These are phyloP conservation scores for Neostethus bicornis DNA, from an alignment of 2,797 vertebrate genomes.

Conservation along the genomic window DNA sequence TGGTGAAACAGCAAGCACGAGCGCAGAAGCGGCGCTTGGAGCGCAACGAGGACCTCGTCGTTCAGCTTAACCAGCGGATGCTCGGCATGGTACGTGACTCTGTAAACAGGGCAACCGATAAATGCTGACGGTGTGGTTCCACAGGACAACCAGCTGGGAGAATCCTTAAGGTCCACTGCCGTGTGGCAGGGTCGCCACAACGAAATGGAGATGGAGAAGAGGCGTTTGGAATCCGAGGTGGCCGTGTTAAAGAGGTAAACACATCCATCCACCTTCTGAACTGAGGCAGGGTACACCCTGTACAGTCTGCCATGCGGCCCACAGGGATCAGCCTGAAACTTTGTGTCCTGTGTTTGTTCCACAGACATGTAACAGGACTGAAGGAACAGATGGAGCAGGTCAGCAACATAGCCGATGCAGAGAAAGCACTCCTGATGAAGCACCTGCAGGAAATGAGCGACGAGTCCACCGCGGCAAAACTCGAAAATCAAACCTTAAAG, in stretches of 20 bases:
- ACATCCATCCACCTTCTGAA: too few relatives aligned
- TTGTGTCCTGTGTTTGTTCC: slow-evolving; percentile 28
- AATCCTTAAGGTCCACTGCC: slow-evolving; percentile 81
- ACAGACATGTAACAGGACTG: slow-evolving; percentile 84
- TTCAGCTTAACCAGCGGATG: slow-evolving; percentile 82
- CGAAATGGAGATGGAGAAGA: slow-evolving; percentile 85
- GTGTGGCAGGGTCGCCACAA: slow-evolving; percentile 83
- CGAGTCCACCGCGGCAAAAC: slow-evolving; percentile 77
- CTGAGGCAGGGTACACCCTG: too few relatives aligned
- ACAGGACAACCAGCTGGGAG: slow-evolving; percentile 84
- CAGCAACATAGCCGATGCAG: slow-evolving; percentile 80
- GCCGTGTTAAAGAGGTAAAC: slow-evolving; percentile 85
- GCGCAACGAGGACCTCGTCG: slow-evolving; percentile 81
- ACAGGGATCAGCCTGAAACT: not conserved
- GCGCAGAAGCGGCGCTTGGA: slow-evolving; percentile 88
- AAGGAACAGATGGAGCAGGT: slow-evolving; percentile 78
- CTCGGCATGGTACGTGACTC: slow-evolving; percentile 82
- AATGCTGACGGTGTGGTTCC: not conserved
- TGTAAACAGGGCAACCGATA: not conserved
- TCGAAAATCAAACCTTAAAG: slow-evolving; percentile 90
- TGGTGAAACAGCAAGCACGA: slow-evolving; percentile 84
- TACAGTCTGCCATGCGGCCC: too few relatives aligned
- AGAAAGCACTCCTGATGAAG: slow-evolving; percentile 80
- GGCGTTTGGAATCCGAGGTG: slow-evolving; percentile 83
- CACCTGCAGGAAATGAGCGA: slow-evolving; percentile 80